These are phyloP conservation scores for Lindbergichthys nudifrons DNA, from an alignment of 2,797 vertebrate genomes.

Conservation along the genomic window DNA sequence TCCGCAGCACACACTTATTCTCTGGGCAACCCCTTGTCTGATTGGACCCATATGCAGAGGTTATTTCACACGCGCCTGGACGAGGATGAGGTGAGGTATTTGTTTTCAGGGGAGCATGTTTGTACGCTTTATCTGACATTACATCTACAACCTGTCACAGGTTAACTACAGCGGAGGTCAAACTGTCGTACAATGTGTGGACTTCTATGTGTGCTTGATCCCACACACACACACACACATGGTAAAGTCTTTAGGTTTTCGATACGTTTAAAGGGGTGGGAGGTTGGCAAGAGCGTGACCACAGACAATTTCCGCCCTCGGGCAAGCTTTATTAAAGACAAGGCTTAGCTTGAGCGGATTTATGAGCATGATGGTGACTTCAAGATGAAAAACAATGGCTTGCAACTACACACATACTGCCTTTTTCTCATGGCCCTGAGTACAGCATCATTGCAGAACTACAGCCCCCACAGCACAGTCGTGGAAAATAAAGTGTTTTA, in stretches of 20 bases:
- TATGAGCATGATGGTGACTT: conserved; percentile 54
- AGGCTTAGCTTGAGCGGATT: conserved; percentile 50
- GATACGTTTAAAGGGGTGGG: conserved; percentile 52
- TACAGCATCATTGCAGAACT: conserved; percentile 33
- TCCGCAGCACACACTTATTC: conserved; percentile 42
- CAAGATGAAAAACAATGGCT: conserved; percentile 67
- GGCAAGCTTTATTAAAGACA: conserved; percentile 68
- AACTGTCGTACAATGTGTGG: conserved; percentile 10
- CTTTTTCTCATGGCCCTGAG: conserved; percentile 21
- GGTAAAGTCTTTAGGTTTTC: conserved; percentile 63
- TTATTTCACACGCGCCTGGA: conserved; percentile 55
- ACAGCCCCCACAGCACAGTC: conserved; percentile 41
- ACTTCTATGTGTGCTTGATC: neutral
- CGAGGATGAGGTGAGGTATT: conserved; percentile 43
- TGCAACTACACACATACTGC: conserved; percentile 30
- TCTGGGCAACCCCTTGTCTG: conserved; percentile 63
- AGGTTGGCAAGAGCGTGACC: conserved; percentile 63
- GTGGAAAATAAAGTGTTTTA: conserved; percentile 53
- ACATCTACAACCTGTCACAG: conserved; percentile 37
- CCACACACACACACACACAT: conserved; percentile 47
- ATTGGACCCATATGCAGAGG: conserved; percentile 71
- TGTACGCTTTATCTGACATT: conserved; percentile 34
- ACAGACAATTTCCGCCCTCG: conserved; percentile 61
- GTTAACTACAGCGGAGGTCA: conserved; percentile 32
- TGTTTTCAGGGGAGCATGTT: conserved; percentile 37